A percentile compares a stretch with the other conserved stretches of the same genome.
phyloP scores from a whole-genome alignment of 2,797 vertebrate genomes.

The Coilia nasus region DNA sequence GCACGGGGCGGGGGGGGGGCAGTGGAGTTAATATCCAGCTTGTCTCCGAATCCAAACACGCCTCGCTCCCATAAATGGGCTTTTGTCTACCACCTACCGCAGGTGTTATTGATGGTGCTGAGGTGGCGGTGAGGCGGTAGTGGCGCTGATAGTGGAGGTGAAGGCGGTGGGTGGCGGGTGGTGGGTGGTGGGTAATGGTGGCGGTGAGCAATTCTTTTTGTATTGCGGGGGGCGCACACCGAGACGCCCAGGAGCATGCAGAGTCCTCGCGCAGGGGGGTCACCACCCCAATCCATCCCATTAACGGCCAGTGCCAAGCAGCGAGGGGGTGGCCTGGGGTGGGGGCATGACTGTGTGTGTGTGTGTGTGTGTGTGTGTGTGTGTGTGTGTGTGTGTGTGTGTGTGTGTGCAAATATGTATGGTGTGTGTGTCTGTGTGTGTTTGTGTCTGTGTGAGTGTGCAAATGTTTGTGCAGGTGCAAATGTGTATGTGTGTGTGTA shows the following conservation, averaged over 20 bases:
- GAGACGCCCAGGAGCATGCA: conserved; percentile 2
- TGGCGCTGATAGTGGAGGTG: too few species aligned
- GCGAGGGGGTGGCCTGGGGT: not conserved
- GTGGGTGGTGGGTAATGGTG: not conserved
- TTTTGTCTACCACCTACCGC: conserved; percentile 12
- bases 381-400: too few species aligned
- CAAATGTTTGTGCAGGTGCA: too few species aligned
- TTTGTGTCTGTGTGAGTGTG: too few species aligned
- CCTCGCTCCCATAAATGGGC: conserved; percentile 30
- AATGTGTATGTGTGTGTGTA: too few species aligned
- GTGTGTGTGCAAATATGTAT: too few species aligned
- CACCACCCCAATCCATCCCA: conserved; percentile 37
- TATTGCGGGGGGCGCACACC: conserved; percentile 20
- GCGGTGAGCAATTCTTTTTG: conserved; percentile 15
- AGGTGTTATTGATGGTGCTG: conserved; percentile 37
- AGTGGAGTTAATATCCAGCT: conserved; percentile 38
- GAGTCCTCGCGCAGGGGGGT: conserved; percentile 33
- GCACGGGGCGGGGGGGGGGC: not conserved
- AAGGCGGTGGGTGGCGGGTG: not conserved
- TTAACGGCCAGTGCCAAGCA: conserved; percentile 32
- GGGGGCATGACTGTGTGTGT: too few species aligned
- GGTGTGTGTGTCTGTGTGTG: too few species aligned
- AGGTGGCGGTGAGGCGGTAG: too few species aligned
- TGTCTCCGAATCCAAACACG: conserved; percentile 35
- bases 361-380: too few species aligned